Conservation (phyloP, 2,113 vertebrate genomes). For the Atractosteus spatula region DNA sequence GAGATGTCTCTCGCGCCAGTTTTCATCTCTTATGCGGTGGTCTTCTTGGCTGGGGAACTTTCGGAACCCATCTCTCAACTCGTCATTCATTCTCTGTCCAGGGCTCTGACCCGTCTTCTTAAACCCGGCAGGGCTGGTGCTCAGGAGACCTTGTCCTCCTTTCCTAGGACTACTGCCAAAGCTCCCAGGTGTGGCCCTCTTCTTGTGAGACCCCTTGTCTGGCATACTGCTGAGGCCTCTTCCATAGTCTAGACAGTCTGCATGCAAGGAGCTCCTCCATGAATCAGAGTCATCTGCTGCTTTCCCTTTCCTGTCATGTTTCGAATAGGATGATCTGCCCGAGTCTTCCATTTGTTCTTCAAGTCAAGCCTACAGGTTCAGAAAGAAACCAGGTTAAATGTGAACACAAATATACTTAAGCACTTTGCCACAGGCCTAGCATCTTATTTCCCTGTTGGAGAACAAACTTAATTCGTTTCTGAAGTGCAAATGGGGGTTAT, state of each 20-base stretch:
- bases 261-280: slow-evolving; percentile 54
- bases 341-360: slow-evolving; percentile 76
- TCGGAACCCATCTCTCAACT: slow-evolving; percentile 68
- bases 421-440: too few species aligned
- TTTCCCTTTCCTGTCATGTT: slow-evolving; percentile 57
- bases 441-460: too few species aligned
- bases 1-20: slow-evolving; percentile 68
- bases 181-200: slow-evolving; percentile 46
- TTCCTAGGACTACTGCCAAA: slow-evolving; percentile 68
- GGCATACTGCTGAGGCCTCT: slow-evolving; percentile 61
- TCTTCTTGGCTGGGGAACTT: slow-evolving; percentile 64
- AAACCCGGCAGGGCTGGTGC: slow-evolving; percentile 63
- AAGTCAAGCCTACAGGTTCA: slow-evolving; percentile 36
- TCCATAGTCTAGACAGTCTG: slow-evolving; percentile 62
- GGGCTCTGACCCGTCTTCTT: slow-evolving; percentile 57
- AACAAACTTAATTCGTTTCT: too few species aligned
- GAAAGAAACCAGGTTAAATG: not conserved
- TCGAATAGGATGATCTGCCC: slow-evolving; percentile 65
- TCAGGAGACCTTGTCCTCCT: slow-evolving; percentile 54
- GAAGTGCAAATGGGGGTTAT: too few species aligned
- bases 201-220: slow-evolving; percentile 64
- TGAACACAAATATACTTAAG: too few species aligned
- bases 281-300: slow-evolving; percentile 60
- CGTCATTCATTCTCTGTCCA: slow-evolving; percentile 61
- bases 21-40: slow-evolving; percentile 57